phyloP scores from a whole-genome alignment of 2,888 invertebrate genomes.

The Cataglyphis cursor region DNA sequence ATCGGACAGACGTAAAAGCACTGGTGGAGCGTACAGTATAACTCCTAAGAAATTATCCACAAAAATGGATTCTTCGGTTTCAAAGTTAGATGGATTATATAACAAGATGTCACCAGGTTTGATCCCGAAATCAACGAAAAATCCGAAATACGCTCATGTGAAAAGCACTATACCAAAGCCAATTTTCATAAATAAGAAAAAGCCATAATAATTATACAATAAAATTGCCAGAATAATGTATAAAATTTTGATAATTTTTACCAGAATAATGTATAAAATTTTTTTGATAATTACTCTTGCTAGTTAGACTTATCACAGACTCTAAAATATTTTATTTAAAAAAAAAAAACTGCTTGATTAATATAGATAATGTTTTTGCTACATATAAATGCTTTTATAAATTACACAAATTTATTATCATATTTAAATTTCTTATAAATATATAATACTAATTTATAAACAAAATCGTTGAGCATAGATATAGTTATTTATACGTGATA shows the following conservation, averaged over 20 bases:
- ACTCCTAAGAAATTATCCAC: neutral
- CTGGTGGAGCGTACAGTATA: neutral
- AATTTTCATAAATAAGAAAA: neutral
- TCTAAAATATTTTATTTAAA: neutral
- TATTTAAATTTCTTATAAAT: constrained; percentile 4
- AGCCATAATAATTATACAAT: neutral
- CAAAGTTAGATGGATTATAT: neutral
- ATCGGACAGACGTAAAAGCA: constrained; percentile 39
- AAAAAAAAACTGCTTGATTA: neutral
- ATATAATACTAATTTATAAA: neutral
- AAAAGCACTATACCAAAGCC: constrained; percentile 76
- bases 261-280: no score
- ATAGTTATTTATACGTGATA: constrained; percentile 1
- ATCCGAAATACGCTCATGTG: constrained; percentile 74
- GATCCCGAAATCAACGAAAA: constrained; percentile 54
- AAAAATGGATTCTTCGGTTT: neutral
- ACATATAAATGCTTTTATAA: neutral
- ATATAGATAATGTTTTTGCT: neutral
- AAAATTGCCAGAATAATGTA: neutral
- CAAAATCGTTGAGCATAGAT: constrained; percentile 15
- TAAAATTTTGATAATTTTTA: neutral
- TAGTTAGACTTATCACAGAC: neutral
- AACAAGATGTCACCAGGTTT: constrained; percentile 8
- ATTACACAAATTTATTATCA: constrained; percentile 12
- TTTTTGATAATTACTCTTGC: neutral